Conservation (phyloP, 37 sponge, comb jelly and placozoan genomes). For the Oopsacas minuta region DNA sequence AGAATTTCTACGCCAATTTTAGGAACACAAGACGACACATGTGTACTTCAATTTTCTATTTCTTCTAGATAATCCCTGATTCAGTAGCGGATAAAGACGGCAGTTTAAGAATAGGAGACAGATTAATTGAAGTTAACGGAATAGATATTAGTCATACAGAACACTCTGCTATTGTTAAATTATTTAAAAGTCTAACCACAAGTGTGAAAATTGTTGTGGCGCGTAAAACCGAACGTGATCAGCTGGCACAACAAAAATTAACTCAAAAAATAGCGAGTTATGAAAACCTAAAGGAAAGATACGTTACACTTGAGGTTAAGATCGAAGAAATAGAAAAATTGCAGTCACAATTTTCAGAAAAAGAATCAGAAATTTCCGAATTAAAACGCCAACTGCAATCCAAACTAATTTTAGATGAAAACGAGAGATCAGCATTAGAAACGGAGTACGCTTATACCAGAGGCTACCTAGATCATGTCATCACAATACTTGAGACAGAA, state of each 20-base stretch:
- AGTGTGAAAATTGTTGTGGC: conserved; percentile 1
- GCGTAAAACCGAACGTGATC: neutral
- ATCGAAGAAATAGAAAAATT: neutral
- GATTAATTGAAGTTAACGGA: neutral
- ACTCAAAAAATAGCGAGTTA: neutral
- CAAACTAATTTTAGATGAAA: neutral
- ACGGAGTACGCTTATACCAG: neutral
- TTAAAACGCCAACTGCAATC: neutral
- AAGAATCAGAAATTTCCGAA: neutral
- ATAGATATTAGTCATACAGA: neutral
- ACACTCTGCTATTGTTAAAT: neutral
- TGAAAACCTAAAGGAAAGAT: neutral
- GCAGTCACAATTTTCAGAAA: neutral
- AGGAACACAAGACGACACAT: no score
- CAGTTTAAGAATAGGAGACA: neutral
- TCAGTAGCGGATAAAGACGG: neutral
- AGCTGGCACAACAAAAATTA: neutral
- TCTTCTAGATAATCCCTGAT: neutral
- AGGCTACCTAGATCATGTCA: neutral
- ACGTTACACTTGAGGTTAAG: neutral
- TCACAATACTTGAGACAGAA: neutral
- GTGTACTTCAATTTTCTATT: neutral
- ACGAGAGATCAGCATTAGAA: neutral
- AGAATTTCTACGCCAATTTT: no score
- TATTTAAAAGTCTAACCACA: conserved; percentile 11